Evolutionary conservation across 1,140 invertebrate species (phyloP), one percentile per base, ranked within the genome.

Genomic region (Solen grandis): DNA sequence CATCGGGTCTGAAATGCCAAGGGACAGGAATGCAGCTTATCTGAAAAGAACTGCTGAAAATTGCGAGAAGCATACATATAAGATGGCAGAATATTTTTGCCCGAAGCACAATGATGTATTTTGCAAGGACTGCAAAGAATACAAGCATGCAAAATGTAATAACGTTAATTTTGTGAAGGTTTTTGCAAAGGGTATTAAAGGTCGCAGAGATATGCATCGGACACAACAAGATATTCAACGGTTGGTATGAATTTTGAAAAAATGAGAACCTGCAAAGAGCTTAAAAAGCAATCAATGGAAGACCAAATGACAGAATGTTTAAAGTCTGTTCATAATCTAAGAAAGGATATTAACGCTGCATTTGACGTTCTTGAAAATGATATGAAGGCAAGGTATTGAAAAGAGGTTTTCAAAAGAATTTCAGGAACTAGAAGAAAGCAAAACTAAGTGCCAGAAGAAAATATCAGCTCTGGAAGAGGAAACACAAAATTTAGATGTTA

Each of bases 231-330:
- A 66, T 5, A 25, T 66, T 1, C 16, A 38, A 22, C 38, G 41
- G 46, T 29, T 66, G 63, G 22, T 66, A 33, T 66, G 19, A 33
- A 66, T 13, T 66, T 66, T 66, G 63, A 66, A 25, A 66, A 66
- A 46, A 19, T 66, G 25, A 66, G 46, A 46, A 66, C 63, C 38
- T 46, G 46, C 36, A 66, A 66, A 22, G 63, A 66, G 22, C 13
- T 38, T 10, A 25, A 41, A 25, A 38, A 66, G 35, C 33, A 66
- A 38, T 25, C 25, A 2, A 66, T 46, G 63, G 63, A 66, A 46
- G 63, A 66, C 29, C 33, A 66, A 25, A 33, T 66, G 4, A 38
- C 41, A 4, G 63, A 13, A 14, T 66, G 63, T 35, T 27, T 66
- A 5, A 66, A 66, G 27, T 35, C 35, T 22, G 41, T 66, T 5